A percentile compares a stretch with the other conserved stretches of the same genome.
phyloP scores from a whole-genome alignment of 2,113 vertebrate genomes.

The Piaya cayana region DNA sequence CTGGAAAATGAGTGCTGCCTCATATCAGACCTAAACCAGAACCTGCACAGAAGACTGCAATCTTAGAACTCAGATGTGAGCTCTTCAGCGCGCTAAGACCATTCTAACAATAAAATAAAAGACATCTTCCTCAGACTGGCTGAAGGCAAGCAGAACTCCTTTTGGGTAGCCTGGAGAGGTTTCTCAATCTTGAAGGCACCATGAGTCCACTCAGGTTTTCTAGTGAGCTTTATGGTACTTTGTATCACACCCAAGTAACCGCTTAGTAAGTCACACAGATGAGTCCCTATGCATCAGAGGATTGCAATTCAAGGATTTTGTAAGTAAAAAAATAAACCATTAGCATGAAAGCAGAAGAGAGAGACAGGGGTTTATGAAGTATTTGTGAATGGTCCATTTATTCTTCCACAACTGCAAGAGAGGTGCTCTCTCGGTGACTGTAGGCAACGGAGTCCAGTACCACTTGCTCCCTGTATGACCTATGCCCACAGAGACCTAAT shows the following conservation, averaged over 20 bases:
- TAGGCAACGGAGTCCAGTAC: background rate
- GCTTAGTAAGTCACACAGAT: background rate
- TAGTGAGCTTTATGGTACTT: background rate
- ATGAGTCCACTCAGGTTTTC: background rate
- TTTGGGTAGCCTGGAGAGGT: background rate
- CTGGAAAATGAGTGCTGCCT: background rate
- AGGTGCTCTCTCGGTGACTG: background rate
- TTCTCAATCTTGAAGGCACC: background rate
- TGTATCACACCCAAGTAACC: background rate
- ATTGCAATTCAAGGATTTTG: background rate
- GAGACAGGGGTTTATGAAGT: background rate
- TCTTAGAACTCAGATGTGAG: background rate
- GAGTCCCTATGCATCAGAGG: background rate
- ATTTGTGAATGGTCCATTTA: slow-evolving; percentile 23
- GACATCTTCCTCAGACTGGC: background rate
- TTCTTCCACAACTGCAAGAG: background rate
- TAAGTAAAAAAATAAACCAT: background rate
- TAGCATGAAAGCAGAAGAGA: background rate
- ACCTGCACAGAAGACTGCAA: background rate
- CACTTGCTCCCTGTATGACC: background rate
- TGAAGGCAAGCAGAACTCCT: background rate
- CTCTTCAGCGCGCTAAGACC: background rate
- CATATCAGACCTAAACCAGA: background rate
- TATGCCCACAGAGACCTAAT: background rate
- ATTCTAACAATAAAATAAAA: background rate